Evolutionary conservation across 1,140 invertebrate species (phyloP), one percentile per base, ranked within the genome.

Genomic region (Pseudomyrmex gracilis): DNA sequence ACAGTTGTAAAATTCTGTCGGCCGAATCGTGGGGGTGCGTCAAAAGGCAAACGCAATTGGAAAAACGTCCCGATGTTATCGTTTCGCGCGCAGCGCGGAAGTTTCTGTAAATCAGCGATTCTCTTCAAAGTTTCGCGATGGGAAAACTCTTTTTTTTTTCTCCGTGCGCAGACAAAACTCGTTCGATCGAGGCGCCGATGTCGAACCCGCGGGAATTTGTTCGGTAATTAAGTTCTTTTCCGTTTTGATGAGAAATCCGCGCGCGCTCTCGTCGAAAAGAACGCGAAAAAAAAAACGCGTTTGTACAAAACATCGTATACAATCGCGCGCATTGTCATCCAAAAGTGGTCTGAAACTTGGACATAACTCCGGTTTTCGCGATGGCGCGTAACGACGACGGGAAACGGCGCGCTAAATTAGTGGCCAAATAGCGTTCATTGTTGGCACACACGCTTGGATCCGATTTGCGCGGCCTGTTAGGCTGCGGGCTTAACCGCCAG

Each of bases 1-100:
- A 70, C 64, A 71, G 45, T 80, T 80, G 66, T 71, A 80, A 80
- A 80, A 80, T 71, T 80, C 20, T 70, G 70, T 78, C 76, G 51
- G 34, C 5, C 63, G 51, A 57, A 57, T 68, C 49, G 51, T 15
- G 0, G 61, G 13, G n/a, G 17, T 5, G 24, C 63, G 74, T 13
- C 20, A 24, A 47, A 58, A 70, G 43, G 43, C 20, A 47, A 10
- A 8, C 63, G 34, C 45, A 15, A 12, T 7, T 45, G 34, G 43
- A 70, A 67, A 47, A 17, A 1, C 34, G 45, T 43, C 7, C 24
- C 22, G 64, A 43, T 4, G 15, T 78, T 57, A 68, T 67, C 76
- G 17, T 78, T 77, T 78, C 34, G 34, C 34, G 34, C 34, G 34
- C 43, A 17, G 24, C 51, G 13, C 51, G 13, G 34, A 63, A 22